Base-by-base conservation (phyloP, 1,140 invertebrate species). In the Aphis gossypii region DNA sequence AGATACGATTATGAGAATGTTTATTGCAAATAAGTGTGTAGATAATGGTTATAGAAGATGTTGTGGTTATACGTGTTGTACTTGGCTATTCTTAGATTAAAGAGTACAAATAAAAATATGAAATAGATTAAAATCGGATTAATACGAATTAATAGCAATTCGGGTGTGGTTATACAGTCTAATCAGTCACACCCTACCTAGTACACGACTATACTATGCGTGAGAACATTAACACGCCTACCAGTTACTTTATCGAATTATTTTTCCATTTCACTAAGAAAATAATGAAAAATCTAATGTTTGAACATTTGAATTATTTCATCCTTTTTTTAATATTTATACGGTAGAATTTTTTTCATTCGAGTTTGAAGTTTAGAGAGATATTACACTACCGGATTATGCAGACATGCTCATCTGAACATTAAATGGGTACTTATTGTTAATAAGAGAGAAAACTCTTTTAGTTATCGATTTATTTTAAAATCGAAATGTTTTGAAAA, bases 41-140 rank as follows among this genome's bases (percentile, higher is more conserved):
- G 60, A 60, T 11, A n/a, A n/a, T n/a, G n/a, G 18, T 68, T 11
- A 48, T 18, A 18, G 14, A 18, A 76, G 60, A 14, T n/a, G 30
- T 68, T 68, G 4, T n/a, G 60, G 60, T 30, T n/a, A 68, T n/a
- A 76, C 30, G 14, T n/a, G 18, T n/a, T 76, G 4, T 76, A 76
- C 60, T n/a, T 4, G 14, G 60, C 60, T 76, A 76, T 76, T 76
- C 30, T 35, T 35, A 6, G n/a, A n/a, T 5, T 18, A n/a, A 18
- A 18, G 60, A 76, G 30, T 76, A 76, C 14, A 76, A n/a, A 76
- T 76, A 35, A 76, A 76, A n/a, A 76, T 76, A 5, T 76, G 11
- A 76, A 76, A n/a, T 76, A n/a, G 60, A 76, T n/a, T 76, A 76
- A n/a, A n/a, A n/a, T 76, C n/a, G n/a, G 60, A 76, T 76, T 76